These are phyloP conservation scores for Nicator chloris DNA, from an alignment of 2,113 vertebrate species.

Conservation along the genomic window DNA sequence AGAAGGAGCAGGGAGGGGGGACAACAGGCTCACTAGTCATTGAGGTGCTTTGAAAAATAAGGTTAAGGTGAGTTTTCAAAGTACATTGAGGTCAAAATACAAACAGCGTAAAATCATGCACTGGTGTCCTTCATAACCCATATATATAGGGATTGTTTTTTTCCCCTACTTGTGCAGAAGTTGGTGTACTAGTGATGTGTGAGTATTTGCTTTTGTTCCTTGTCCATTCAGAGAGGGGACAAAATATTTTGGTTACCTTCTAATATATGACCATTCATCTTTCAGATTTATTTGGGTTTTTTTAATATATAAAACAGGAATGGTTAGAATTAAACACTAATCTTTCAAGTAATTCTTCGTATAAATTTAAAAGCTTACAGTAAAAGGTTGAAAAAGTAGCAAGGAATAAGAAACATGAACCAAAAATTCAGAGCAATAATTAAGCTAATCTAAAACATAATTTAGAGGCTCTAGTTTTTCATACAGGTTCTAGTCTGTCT, in stretches of 20 bases:
- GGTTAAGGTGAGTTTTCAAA: not conserved
- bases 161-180: not conserved
- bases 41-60: not conserved
- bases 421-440: not conserved
- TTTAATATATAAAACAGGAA: not conserved
- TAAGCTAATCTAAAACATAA: not conserved
- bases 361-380: not conserved
- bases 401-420: not conserved
- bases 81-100: not conserved
- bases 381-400: not conserved
- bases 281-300: not conserved
- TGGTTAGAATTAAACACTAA: not conserved
- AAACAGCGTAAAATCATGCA: not conserved
- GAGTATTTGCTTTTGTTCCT: not conserved
- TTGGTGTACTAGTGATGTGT: not conserved
- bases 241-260: not conserved
- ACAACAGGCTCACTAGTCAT: not conserved
- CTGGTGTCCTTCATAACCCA: not conserved
- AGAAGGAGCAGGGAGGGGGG: not conserved
- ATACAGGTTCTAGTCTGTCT: not conserved
- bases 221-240: not conserved
- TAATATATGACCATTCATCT: not conserved
- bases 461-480: not conserved
- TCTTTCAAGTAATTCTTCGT: not conserved
- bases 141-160: not conserved